Evolutionary conservation across 2,797 vertebrate genomes (phyloP).

Genomic region (Enteromius trimaculatus): DNA sequence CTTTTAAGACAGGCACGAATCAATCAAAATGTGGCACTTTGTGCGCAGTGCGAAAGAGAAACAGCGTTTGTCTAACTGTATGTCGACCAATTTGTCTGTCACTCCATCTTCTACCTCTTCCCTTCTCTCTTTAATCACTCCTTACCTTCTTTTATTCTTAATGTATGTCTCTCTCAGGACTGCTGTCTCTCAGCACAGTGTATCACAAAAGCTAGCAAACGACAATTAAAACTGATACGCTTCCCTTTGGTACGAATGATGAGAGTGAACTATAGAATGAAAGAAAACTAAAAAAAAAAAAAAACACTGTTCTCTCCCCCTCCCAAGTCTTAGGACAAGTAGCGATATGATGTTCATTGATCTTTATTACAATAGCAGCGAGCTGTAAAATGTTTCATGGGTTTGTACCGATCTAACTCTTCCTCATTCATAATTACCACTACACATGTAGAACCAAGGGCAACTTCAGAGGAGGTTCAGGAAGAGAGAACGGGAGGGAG

Average conservation of each 20-base stretch:
- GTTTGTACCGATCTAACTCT: conserved; percentile 86
- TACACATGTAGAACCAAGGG: conserved; percentile 89
- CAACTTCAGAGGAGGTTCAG: conserved; percentile 84
- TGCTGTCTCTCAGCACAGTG: conserved; percentile 70
- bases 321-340: conserved; percentile 72
- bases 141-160: conserved; percentile 47
- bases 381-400: conserved; percentile 85
- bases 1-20: conserved; percentile 41
- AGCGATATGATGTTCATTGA: conserved; percentile 82
- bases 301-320: conserved; percentile 62
- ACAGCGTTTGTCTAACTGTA: conserved; percentile 16
- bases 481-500: conserved; percentile 73
- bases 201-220: conserved; percentile 74
- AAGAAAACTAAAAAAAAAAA: conserved; percentile 60
- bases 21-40: conserved; percentile 41
- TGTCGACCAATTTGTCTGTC: conserved; percentile 39
- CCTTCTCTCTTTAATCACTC: conserved; percentile 52
- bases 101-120: conserved; percentile 30
- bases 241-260: conserved; percentile 64
- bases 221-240: conserved; percentile 80
- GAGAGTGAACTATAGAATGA: conserved; percentile 66
- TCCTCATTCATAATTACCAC: conserved; percentile 88
- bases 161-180: conserved; percentile 66
- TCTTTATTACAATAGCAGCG: conserved; percentile 86
- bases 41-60: not conserved